Base-by-base conservation (phyloP, 2,797 vertebrate species). In the Macroramphosus scolopax region DNA sequence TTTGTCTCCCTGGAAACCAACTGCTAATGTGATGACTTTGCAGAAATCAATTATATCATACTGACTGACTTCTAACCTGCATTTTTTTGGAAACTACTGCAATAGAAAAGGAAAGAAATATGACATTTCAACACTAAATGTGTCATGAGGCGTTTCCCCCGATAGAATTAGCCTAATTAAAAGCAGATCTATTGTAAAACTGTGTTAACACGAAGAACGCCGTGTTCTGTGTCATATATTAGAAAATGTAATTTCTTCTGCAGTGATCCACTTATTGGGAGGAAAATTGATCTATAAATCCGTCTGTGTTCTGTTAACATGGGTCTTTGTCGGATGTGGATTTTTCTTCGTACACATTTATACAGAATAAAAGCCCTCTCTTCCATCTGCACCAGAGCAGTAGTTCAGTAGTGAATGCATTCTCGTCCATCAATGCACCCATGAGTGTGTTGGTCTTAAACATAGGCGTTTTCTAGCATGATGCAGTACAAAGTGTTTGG, bases 111-210 rank as follows among this genome's bases (percentile, higher is more conserved):
- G n/a, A n/a, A n/a, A n/a, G n/a, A n/a, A n/a, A n/a, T n/a, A 12
- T 64, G 57, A 75, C 56, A 37, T 68, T 15, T 55, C 33, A 66
- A 29, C 24, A 61, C 71, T 75, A 63, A 63, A 67, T 57, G 53
- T 66, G 54, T 67, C 69, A 71, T 85, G 77, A 75, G 68, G 63
- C 63, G 31, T 55, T 63, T 51, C 49, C 48, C 47, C 42, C 48
- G 30, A 55, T 44, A 54, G 79, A 75, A 85, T 72, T 54, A 75
- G 54, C 68, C 62, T 72, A 68, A 77, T 88, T 72, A 76, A 63
- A 38, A 36, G 22, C 40, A 24, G 51, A 75, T 77, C 79, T 46
- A 5, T 81, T 63, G 74, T 73, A 33, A 51, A 75, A 63, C 77
- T 62, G 78, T 68, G 31, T 58, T 43, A 57, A 50, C 33, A 61